phyloP scores from a whole-genome alignment of 2,888 invertebrate genomes.

The Ennomos quercinarius region DNA sequence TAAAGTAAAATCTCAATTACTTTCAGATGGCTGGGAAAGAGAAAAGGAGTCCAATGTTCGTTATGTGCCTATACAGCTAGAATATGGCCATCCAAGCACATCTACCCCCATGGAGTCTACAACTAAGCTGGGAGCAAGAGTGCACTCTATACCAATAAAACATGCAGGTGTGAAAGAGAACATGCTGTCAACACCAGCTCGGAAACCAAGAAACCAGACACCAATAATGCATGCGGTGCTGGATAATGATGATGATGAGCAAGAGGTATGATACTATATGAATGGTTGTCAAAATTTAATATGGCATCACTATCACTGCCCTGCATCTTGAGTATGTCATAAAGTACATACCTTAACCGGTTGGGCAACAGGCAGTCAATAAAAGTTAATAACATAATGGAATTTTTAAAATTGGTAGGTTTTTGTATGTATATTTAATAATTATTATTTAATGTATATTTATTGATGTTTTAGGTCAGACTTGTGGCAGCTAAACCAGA shows the following conservation, averaged over 20 bases:
- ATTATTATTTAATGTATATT: neutral
- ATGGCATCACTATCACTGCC: too few species aligned
- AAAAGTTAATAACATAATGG: too few species aligned
- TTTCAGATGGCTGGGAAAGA: slow-evolving; percentile 57
- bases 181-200: slow-evolving; percentile 55
- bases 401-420: neutral
- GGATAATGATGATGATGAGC: slow-evolving; percentile 69
- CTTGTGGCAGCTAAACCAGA: slow-evolving; percentile 63
- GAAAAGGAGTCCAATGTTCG: slow-evolving; percentile 56
- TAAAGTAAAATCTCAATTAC: too few species aligned
- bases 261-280: slow-evolving; percentile 51
- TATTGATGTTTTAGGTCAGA: slow-evolving; percentile 63
- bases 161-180: slow-evolving; percentile 60
- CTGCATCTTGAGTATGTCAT: too few species aligned
- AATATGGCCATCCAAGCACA: slow-evolving; percentile 70
- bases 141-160: slow-evolving; percentile 61
- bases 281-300: too few species aligned
- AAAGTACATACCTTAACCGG: too few species aligned
- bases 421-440: neutral
- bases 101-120: slow-evolving; percentile 71
- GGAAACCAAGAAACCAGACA: slow-evolving; percentile 65
- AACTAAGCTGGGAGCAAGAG: slow-evolving; percentile 46
- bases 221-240: slow-evolving; percentile 63
- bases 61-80: slow-evolving; percentile 75
- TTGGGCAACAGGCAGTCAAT: too few species aligned